These are phyloP conservation scores for Cremastinae sp. DNA, from an alignment of 2,888 invertebrate species.

Conservation along the genomic window DNA sequence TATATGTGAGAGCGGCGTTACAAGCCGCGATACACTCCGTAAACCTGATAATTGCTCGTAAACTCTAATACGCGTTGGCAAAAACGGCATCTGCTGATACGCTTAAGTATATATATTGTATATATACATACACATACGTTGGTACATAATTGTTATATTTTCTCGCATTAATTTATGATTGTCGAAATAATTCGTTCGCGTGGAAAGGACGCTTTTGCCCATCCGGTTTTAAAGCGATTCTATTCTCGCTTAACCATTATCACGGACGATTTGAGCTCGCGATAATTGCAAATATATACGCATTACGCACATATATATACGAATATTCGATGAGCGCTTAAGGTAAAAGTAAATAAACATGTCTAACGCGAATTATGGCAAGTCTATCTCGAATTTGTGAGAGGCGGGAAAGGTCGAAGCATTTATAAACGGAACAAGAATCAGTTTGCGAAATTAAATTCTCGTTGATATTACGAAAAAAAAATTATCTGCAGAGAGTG, in stretches of 20 bases:
- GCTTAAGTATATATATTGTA: background rate
- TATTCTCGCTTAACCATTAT: background rate
- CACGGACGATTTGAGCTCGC: conserved; percentile 2
- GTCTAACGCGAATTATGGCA: no score
- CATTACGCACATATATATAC: background rate
- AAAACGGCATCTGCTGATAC: no score
- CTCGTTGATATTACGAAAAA: no score
- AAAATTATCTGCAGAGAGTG: no score
- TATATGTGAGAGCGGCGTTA: background rate
- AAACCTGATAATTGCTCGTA: conserved; percentile 42
- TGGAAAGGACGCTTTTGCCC: background rate
- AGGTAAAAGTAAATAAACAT: background rate
- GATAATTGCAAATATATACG: background rate
- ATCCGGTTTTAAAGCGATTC: background rate
- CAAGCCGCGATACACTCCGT: conserved; percentile 29
- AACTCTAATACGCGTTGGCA: background rate
- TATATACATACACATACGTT: conserved; percentile 4
- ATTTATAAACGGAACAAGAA: no score
- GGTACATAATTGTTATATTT: background rate
- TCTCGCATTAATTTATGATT: conserved; percentile 32
- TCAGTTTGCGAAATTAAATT: no score
- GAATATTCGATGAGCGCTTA: background rate
- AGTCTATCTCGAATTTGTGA: no score
- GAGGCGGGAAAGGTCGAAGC: no score
- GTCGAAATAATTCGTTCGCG: conserved; percentile 14